phyloP scores from a whole-genome alignment of 2,113 vertebrate species.

The Aptenodytes patagonicus region DNA sequence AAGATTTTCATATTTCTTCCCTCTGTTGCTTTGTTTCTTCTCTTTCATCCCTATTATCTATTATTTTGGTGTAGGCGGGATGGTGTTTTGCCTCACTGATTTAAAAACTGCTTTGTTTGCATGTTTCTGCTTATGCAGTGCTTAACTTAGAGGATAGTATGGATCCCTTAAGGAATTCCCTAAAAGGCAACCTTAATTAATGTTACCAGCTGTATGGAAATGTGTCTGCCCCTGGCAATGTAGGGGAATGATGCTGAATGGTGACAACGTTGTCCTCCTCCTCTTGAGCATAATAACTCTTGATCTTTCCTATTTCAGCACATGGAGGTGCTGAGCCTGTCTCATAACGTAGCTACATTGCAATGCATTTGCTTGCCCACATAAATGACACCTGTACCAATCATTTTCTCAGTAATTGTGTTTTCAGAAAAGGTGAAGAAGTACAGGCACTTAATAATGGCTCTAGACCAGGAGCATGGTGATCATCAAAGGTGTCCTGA shows the following conservation, averaged over 20 bases:
- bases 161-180: conserved; percentile 24
- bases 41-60: not conserved
- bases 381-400: not conserved
- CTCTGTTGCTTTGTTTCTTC: not conserved
- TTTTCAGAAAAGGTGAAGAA: not conserved
- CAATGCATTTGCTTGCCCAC: not conserved
- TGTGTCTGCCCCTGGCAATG: not conserved
- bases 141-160: not conserved
- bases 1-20: not conserved
- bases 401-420: not conserved
- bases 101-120: not conserved
- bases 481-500: not conserved
- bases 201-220: conserved; percentile 13
- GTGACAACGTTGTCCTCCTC: not conserved
- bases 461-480: not conserved
- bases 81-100: not conserved
- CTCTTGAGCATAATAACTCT: not conserved
- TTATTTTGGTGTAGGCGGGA: not conserved
- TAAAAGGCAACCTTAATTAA: conserved; percentile 44
- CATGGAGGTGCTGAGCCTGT: not conserved
- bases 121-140: not conserved
- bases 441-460: not conserved
- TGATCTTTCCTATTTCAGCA: not conserved
- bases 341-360: not conserved
- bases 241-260: not conserved